These are phyloP conservation scores for Sitodiplosis mosellana DNA, from an alignment of 1,140 invertebrate species.

Conservation along the genomic window DNA sequence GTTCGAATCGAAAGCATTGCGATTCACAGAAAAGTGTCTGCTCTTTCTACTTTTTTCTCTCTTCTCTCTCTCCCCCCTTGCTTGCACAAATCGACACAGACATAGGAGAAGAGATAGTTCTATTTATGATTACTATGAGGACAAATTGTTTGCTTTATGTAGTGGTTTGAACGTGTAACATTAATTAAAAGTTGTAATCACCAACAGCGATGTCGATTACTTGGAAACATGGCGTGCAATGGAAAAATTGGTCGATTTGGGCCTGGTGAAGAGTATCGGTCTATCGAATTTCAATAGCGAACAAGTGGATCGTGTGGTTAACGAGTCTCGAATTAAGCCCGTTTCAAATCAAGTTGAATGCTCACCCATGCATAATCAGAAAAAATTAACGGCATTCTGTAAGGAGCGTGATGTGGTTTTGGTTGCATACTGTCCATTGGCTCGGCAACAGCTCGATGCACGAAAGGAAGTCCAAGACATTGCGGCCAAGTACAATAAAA, in stretches of 20 bases:
- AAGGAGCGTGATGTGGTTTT: constrained; percentile 43
- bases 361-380: constrained; percentile 68
- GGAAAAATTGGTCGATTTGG: constrained; percentile 43
- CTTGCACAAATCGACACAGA: no score
- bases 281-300: constrained; percentile 59
- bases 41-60: no score
- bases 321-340: constrained; percentile 44
- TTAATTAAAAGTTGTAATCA: no score
- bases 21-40: no score
- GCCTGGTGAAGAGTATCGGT: constrained; percentile 48
- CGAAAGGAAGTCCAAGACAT: constrained; percentile 33
- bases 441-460: constrained; percentile 35
- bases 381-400: constrained; percentile 53
- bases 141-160: no score
- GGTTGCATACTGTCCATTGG: constrained; percentile 65
- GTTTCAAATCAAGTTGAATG: constrained; percentile 64
- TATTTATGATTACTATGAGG: no score
- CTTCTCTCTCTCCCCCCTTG: no score
- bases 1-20: no score
- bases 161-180: no score
- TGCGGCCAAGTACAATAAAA: constrained; percentile 48
- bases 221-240: constrained; percentile 61
- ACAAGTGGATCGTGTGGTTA: constrained; percentile 46
- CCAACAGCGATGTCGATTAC: constrained; percentile 32
- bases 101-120: no score